Base-by-base conservation (phyloP, 2,888 invertebrate genomes). In the Platynereis dumerilii region DNA sequence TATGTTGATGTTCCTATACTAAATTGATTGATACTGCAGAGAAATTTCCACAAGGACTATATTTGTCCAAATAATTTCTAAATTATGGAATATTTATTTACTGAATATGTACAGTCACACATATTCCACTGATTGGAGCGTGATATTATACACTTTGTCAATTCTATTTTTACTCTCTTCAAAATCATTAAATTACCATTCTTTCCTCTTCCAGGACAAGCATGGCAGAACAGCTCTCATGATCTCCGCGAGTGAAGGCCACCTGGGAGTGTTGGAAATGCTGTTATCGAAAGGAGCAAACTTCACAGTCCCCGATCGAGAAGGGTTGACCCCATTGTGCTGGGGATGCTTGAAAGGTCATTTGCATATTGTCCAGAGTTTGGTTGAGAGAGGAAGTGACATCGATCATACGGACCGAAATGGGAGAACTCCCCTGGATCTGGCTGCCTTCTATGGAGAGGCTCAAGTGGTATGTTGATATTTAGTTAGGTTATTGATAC, bases 301-400 rank as follows among this genome's bases (percentile, higher is more conserved):
- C 60, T 86, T 94, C 2, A 90, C 91, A 74, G 88, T 90, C 22
- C 88, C 89, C 60, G 97, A 97, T 83, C 88, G 89, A 44, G 96
- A 96, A 76, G 96, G 96, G 0, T 87, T 95, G 65, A 92, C 94
- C 0, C 90, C 96, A 0, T 87, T 97, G 0, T 91, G 93, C 64
- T 96, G 96, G 95, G 93, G 95, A 0, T 93, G 95, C 78, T 87
- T 94, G 2, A 88, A 93, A 57, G 95, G 96, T 0, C 90, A 93
- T 75, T 87, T 92, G 65, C 88, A 89, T 66, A 89, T 90, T 7
- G 90, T 90, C 0, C 90, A 91, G 80, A 88, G 89, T 67, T 86
- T 98, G 29, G 86, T 96, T 26, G 94, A 95, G 74, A 89, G 90
- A 68, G 93, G 93, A 10, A 92, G 92, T 26, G 89, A 91, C 74